These are phyloP conservation scores for Geophilus truncorum DNA, from an alignment of 2,888 invertebrate genomes.

Conservation along the genomic window DNA sequence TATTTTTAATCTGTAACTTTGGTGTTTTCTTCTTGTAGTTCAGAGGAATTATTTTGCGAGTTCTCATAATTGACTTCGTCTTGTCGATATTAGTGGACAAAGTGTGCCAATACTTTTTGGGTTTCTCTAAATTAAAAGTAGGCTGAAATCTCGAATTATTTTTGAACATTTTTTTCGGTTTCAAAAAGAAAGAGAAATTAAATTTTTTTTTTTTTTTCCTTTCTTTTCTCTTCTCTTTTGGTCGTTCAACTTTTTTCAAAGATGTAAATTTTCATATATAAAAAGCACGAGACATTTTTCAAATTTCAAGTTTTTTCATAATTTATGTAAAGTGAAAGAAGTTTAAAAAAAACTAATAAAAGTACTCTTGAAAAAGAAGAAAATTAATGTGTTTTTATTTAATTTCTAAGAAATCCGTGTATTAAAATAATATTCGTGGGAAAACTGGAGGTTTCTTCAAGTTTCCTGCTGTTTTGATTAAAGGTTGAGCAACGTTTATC, in stretches of 20 bases:
- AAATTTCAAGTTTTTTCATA: neutral
- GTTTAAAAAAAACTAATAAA: neutral
- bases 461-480: slow-evolving; percentile 17
- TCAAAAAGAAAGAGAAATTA: neutral
- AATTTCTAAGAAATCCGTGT: neutral
- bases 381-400: too few species aligned
- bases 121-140: neutral
- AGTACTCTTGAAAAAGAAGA: neutral
- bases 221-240: neutral
- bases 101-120: slow-evolving; percentile 57
- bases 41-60: slow-evolving; percentile 73
- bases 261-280: neutral
- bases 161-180: neutral
- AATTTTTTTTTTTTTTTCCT: neutral
- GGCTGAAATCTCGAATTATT: neutral
- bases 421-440: neutral
- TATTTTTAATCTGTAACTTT: neutral
- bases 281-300: neutral
- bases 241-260: neutral
- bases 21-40: slow-evolving; percentile 63
- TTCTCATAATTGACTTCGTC: slow-evolving; percentile 77
- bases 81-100: slow-evolving; percentile 82
- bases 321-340: neutral
- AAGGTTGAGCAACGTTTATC: slow-evolving; percentile 25
- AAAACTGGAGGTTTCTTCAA: neutral